phyloP scores from a whole-genome alignment of 2,888 invertebrate species.

The Drosophila longiperda region DNA sequence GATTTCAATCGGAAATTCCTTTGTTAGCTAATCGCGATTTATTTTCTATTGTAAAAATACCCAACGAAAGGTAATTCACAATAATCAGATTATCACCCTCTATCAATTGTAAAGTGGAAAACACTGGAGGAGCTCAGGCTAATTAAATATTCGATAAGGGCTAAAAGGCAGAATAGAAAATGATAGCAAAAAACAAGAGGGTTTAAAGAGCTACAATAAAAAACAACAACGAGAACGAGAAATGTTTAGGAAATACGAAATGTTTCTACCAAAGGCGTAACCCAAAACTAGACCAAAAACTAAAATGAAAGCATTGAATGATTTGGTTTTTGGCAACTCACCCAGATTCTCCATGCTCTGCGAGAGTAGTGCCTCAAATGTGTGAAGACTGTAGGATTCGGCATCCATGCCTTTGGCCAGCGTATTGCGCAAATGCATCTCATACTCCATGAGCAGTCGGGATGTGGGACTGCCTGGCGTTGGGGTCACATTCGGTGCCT shows the following conservation, averaged over 20 bases:
- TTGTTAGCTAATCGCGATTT: constrained; percentile 25
- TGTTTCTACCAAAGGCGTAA: constrained; percentile 36
- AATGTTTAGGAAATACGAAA: constrained; percentile 33
- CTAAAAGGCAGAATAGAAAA: constrained; percentile 31
- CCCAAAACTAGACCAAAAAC: constrained; percentile 35
- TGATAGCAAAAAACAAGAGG: constrained; percentile 26
- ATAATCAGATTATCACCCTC: constrained; percentile 71
- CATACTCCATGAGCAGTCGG: constrained; percentile 94
- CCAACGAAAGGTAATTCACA: constrained; percentile 33
- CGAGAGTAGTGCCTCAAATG: constrained; percentile 95
- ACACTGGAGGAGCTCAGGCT: constrained; percentile 41
- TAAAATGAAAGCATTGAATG: neutral
- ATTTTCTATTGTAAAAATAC: neutral
- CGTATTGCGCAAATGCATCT: constrained; percentile 96
- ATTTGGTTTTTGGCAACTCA: constrained; percentile 79
- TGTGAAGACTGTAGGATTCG: constrained; percentile 96
- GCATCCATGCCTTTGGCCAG: constrained; percentile 98
- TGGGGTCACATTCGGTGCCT: constrained; percentile 89
- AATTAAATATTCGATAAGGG: constrained; percentile 77
- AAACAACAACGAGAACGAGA: constrained; percentile 63
- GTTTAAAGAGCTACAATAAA: constrained; percentile 48
- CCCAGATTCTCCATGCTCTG: constrained; percentile 98
- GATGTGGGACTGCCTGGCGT: constrained; percentile 94
- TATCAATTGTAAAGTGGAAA: neutral
- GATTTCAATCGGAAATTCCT: constrained; percentile 43